These are phyloP conservation scores for Zelostemma sp. DNA, from an alignment of 1,140 invertebrate genomes.

Conservation along the genomic window DNA sequence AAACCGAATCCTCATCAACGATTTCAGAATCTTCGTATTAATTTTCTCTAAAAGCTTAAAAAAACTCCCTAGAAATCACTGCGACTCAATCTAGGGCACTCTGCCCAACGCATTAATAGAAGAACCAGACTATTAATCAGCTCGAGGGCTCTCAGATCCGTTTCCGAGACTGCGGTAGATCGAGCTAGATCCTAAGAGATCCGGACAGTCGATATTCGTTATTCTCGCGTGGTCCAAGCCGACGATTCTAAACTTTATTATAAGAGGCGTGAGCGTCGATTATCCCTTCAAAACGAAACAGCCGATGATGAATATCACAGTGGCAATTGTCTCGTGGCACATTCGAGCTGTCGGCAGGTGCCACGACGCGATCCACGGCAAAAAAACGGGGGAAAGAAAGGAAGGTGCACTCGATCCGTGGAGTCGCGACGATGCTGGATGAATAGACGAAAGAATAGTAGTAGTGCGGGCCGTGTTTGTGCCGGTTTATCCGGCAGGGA, in stretches of 20 bases:
- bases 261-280: constrained; percentile 33
- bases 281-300: constrained; percentile 19
- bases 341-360: constrained; percentile 35
- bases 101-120: no score
- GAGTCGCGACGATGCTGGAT: no score
- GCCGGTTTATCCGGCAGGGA: neutral
- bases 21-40: no score
- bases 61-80: no score
- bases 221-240: neutral
- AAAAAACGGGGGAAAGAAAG: neutral
- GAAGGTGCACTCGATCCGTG: no score
- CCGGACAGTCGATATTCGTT: constrained; percentile 10
- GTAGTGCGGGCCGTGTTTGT: constrained; percentile 16
- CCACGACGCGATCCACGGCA: neutral
- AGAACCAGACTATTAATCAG: constrained; percentile 40
- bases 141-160: constrained; percentile 5
- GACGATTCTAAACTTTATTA: constrained; percentile 12
- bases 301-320: constrained; percentile 38
- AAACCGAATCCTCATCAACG: no score
- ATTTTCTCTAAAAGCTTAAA: no score
- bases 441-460: no score
- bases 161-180: constrained; percentile 37
- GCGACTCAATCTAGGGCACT: no score
- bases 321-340: constrained; percentile 29
- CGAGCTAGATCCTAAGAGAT: neutral